Conservation (phyloP, 2,797 vertebrate species). For the Lutjanus campechanus region DNA sequence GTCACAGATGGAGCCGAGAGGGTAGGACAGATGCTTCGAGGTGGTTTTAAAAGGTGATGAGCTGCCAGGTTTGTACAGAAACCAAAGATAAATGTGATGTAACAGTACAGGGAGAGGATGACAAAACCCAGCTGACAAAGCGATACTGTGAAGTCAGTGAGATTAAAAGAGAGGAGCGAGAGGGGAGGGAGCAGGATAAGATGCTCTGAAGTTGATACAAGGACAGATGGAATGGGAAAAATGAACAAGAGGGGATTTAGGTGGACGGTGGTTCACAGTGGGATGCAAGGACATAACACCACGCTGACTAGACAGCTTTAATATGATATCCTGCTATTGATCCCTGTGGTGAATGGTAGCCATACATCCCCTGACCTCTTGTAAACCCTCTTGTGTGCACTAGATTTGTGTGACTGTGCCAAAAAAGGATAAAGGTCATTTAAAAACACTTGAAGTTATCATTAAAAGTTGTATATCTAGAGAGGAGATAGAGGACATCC, state of each 20-base stretch:
- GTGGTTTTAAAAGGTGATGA: slow-evolving; percentile 53
- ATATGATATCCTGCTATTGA: slow-evolving; percentile 45
- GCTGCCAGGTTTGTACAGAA: slow-evolving; percentile 69
- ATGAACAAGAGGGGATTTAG: slow-evolving; percentile 74
- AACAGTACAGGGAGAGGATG: slow-evolving; percentile 43
- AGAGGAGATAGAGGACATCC: slow-evolving; percentile 14
- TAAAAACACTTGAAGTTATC: slow-evolving; percentile 9
- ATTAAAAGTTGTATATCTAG: neutral
- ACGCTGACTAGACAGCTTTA: slow-evolving; percentile 40
- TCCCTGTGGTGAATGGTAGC: slow-evolving; percentile 29
- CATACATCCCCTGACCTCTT: slow-evolving; percentile 40
- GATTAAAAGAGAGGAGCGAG: slow-evolving; percentile 55
- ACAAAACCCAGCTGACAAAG: slow-evolving; percentile 52
- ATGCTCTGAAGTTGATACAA: slow-evolving; percentile 49
- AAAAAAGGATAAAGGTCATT: slow-evolving; percentile 6
- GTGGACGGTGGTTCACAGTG: slow-evolving; percentile 34
- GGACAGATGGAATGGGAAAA: slow-evolving; percentile 75
- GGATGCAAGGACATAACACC: slow-evolving; percentile 47
- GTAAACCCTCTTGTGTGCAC: neutral
- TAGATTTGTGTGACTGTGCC: slow-evolving; percentile 8
- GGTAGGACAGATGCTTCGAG: slow-evolving; percentile 63
- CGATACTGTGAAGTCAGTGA: slow-evolving; percentile 39
- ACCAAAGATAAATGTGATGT: slow-evolving; percentile 56
- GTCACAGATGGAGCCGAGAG: slow-evolving; percentile 58
- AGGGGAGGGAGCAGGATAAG: slow-evolving; percentile 31